Percentiles rank a stretch among this genome's conserved stretches.
Evolutionary conservation across 2,113 vertebrate genomes (phyloP).

Genomic region (Aepyceros melampus): DNA sequence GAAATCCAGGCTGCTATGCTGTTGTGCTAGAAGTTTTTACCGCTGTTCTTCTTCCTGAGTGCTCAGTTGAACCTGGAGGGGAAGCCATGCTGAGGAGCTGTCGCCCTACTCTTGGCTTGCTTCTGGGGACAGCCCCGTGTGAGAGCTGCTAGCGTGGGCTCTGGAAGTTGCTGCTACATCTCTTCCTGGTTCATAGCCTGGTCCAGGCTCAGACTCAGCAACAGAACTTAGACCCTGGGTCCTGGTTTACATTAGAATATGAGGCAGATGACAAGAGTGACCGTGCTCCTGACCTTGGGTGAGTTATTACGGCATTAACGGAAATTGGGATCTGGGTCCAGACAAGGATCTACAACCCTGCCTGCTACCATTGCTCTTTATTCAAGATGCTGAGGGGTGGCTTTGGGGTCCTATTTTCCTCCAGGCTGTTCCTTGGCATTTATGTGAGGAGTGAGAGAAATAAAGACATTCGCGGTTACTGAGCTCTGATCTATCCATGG

Average conservation of each 20-base stretch:
- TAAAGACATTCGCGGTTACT: not conserved
- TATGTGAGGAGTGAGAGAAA: not conserved
- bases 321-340: not conserved
- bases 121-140: not conserved
- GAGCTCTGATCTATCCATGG: not conserved
- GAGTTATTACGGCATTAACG: not conserved
- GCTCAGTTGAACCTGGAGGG: not conserved
- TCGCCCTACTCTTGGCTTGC: not conserved
- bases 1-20: not conserved
- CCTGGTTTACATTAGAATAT: not conserved
- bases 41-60: not conserved
- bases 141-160: not conserved
- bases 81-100: not conserved
- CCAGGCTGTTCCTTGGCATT: not conserved
- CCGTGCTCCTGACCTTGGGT: conserved; percentile 26
- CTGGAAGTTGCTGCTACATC: not conserved
- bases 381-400: not conserved
- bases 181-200: not conserved
- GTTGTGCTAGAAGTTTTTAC: not conserved
- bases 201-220: not conserved
- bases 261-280: not conserved
- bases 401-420: not conserved
- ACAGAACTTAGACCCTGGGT: not conserved
- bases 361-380: not conserved
- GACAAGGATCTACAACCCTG: not conserved